phyloP scores from a whole-genome alignment of 2,113 vertebrate genomes.

The Macaca mulatta region DNA sequence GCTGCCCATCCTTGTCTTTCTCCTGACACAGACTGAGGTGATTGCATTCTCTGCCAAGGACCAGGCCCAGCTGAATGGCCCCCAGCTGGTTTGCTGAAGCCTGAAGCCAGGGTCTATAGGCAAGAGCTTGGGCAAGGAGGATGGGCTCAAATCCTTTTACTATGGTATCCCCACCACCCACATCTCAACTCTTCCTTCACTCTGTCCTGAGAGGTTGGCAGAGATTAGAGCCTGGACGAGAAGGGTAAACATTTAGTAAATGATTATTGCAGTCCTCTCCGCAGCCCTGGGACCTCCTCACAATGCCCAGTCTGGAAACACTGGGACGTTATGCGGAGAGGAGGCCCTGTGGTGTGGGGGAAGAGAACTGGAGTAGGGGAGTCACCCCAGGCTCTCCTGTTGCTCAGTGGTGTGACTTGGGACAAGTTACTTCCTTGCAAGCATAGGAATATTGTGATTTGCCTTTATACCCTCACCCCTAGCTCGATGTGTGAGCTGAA shows the following conservation, averaged over 20 bases:
- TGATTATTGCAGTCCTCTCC: no score
- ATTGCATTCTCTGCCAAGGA: background rate
- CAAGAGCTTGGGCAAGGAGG: background rate
- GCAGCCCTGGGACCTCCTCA: background rate
- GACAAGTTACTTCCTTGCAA: background rate
- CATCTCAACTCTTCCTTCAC: background rate
- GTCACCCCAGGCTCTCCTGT: background rate
- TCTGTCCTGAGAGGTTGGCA: background rate
- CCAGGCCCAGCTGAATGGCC: background rate
- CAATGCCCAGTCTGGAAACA: background rate
- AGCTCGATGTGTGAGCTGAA: background rate
- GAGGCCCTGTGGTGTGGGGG: background rate
- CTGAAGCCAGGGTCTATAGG: background rate
- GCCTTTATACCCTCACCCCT: rapidly evolving
- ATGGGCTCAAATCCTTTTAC: background rate
- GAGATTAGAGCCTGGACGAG: background rate
- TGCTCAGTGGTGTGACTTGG: background rate
- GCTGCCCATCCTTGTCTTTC: background rate
- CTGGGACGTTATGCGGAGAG: background rate
- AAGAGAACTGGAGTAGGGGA: background rate
- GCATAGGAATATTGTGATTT: no score
- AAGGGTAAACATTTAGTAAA: background rate
- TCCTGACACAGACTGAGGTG: background rate
- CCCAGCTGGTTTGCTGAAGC: background rate
- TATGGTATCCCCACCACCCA: background rate